A percentile compares a stretch with the other conserved stretches of the same genome.
phyloP scores from a whole-genome alignment of 1,140 invertebrate genomes.

The Hesperophylax magnus region DNA sequence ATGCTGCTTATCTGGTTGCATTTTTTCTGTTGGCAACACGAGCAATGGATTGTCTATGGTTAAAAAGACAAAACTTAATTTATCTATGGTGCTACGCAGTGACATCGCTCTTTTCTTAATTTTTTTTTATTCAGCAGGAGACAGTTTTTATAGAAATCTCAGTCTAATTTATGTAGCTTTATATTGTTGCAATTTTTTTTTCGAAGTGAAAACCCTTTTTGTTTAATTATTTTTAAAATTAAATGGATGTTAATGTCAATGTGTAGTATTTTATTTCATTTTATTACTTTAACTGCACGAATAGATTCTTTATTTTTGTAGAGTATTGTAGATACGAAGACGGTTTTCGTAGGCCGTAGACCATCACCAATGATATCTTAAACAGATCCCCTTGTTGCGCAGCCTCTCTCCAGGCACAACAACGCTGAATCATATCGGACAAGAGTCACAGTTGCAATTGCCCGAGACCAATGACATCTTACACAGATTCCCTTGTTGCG shows the following conservation, averaged over 20 bases:
- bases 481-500: too few species aligned
- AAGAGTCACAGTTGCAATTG: too few species aligned
- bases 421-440: background rate
- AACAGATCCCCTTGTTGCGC: background rate
- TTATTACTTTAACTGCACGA: background rate
- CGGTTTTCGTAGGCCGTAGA: background rate
- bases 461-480: too few species aligned
- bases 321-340: background rate
- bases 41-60: background rate
- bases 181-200: background rate
- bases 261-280: conserved; percentile 15
- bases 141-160: conserved; percentile 2
- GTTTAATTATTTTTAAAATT: conserved; percentile 16
- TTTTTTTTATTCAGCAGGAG: background rate
- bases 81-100: background rate
- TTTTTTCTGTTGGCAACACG: background rate
- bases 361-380: background rate
- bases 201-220: background rate
- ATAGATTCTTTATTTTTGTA: background rate
- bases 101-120: background rate
- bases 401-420: background rate
- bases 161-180: conserved; percentile 1
- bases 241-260: conserved; percentile 26
- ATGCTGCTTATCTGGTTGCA: background rate
- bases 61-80: background rate